phyloP scores from a whole-genome alignment of 2,888 invertebrate species.

The Chironomus riparius region DNA sequence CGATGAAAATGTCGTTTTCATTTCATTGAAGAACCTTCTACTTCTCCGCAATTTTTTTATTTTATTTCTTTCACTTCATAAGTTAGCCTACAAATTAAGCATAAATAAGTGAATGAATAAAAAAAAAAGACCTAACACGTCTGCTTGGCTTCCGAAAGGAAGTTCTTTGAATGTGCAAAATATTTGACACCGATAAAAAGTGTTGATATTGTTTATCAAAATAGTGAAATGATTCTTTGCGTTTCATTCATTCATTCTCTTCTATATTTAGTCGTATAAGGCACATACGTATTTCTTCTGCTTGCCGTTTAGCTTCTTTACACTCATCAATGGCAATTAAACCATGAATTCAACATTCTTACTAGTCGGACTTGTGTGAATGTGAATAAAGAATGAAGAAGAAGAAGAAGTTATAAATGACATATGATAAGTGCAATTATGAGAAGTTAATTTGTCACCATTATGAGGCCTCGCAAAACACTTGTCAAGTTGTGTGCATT shows the following conservation, averaged over 20 bases:
- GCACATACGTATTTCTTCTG: too few species aligned
- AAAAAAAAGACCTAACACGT: background rate
- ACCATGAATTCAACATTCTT: background rate
- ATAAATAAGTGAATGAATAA: background rate
- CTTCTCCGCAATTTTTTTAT: too few species aligned
- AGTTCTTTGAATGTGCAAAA: constrained; percentile 19
- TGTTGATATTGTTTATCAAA: background rate
- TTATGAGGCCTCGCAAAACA: background rate
- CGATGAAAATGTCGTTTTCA: too few species aligned
- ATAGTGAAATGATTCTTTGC: constrained; percentile 1
- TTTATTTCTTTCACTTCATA: too few species aligned
- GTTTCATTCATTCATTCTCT: background rate
- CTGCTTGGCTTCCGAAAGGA: constrained; percentile 13
- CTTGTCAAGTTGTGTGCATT: constrained; percentile 1
- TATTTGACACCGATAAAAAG: constrained; percentile 24
- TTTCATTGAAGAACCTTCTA: too few species aligned
- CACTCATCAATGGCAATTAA: too few species aligned
- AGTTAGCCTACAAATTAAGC: background rate
- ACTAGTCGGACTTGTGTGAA: background rate
- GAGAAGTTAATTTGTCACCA: constrained; percentile 20
- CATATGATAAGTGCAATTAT: constrained; percentile 8
- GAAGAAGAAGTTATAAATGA: background rate
- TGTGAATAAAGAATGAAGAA: too few species aligned
- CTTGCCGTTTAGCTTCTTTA: too few species aligned
- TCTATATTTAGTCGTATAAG: background rate